phyloP scores from a whole-genome alignment of 1,140 invertebrate species.

The Leptestheria dahalacensis region DNA sequence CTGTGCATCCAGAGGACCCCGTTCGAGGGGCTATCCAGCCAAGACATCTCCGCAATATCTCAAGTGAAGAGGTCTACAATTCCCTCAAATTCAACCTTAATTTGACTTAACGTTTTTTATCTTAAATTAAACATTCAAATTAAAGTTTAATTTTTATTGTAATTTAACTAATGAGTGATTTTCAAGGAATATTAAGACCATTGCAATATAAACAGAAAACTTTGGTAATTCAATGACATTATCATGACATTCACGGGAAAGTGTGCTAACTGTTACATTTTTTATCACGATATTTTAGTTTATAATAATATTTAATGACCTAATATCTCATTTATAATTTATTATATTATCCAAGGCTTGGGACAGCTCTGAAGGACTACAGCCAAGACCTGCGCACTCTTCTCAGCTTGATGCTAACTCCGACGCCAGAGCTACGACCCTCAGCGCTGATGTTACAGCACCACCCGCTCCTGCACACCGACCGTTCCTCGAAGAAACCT shows the following conservation, averaged over 20 bases:
- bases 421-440: neutral
- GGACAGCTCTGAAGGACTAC: neutral
- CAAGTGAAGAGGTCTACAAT: neutral
- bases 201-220: no score
- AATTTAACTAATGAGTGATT: no score
- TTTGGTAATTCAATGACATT: no score
- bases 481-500: neutral
- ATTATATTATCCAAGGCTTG: neutral
- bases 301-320: no score
- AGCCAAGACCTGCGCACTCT: neutral
- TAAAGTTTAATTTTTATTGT: neutral
- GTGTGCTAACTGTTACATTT: no score
- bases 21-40: neutral
- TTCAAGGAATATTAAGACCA: no score
- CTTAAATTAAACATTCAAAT: no score
- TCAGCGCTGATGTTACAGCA: constrained; percentile 4
- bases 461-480: neutral
- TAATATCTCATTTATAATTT: no score
- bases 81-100: no score
- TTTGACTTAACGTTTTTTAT: no score
- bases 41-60: neutral
- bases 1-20: constrained; percentile 29
- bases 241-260: no score
- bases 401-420: neutral
- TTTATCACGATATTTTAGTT: no score